phyloP scores from a whole-genome alignment of 1,140 invertebrate genomes.

The Aphis gossypii region DNA sequence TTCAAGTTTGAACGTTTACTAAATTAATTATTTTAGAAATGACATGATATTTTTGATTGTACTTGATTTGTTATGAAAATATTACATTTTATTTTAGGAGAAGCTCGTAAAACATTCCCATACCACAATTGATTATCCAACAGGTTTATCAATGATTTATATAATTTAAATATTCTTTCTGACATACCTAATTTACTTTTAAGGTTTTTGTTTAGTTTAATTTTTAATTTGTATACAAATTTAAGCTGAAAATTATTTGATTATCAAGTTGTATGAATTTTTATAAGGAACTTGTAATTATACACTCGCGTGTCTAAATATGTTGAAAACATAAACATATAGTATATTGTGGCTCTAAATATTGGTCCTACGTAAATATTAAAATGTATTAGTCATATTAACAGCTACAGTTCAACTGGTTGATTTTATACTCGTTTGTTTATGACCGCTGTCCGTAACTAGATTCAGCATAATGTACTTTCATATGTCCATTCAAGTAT shows the following conservation, averaged over 20 bases:
- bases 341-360: neutral
- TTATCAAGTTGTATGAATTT: neutral
- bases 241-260: neutral
- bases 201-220: neutral
- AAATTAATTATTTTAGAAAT: too few relatives aligned
- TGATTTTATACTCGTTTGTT: neutral
- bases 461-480: neutral
- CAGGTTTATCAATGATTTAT: too few relatives aligned
- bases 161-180: too few relatives aligned
- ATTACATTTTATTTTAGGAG: too few relatives aligned
- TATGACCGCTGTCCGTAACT: neutral
- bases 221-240: neutral
- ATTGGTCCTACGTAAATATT: neutral
- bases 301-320: neutral
- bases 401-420: neutral
- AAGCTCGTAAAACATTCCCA: too few relatives aligned
- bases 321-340: neutral
- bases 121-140: too few relatives aligned
- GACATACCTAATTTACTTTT: too few relatives aligned
- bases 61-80: too few relatives aligned
- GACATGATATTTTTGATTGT: too few relatives aligned
- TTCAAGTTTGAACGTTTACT: too few relatives aligned
- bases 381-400: neutral
- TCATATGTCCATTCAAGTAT: neutral
- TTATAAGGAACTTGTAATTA: neutral